phyloP scores from a whole-genome alignment of 1,140 invertebrate genomes.

The Pomacea maculata region DNA sequence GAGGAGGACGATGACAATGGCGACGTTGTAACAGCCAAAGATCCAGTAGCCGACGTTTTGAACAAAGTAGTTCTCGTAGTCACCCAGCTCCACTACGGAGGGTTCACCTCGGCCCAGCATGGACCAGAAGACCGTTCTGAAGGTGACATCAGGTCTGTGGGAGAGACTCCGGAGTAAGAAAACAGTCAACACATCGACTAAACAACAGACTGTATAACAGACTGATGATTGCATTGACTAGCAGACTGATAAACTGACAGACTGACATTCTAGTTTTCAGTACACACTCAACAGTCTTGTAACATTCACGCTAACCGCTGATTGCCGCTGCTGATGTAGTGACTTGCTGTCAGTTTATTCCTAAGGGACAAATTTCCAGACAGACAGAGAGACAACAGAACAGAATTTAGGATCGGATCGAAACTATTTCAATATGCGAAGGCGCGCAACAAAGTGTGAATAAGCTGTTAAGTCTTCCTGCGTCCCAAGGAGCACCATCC shows the following conservation, averaged over 20 bases:
- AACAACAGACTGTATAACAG: neutral
- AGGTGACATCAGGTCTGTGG: slow-evolving; percentile 73
- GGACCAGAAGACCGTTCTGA: slow-evolving; percentile 61
- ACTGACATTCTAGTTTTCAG: too few species aligned
- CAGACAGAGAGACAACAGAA: neutral
- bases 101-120: slow-evolving; percentile 91
- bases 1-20: slow-evolving; percentile 95
- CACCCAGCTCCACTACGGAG: slow-evolving; percentile 92
- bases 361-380: neutral
- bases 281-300: too few species aligned
- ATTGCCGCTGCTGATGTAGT: too few species aligned
- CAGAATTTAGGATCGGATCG: neutral
- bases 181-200: neutral
- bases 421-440: neutral
- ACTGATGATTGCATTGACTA: neutral
- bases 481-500: too few species aligned
- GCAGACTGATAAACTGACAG: neutral
- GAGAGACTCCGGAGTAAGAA: slow-evolving; percentile 40
- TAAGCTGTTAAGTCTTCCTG: too few species aligned
- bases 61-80: slow-evolving; percentile 74
- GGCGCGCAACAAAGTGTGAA: too few species aligned
- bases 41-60: slow-evolving; percentile 69
- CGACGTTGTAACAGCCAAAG: slow-evolving; percentile 96
- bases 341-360: too few species aligned
- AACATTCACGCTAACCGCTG: too few species aligned